phyloP scores from a whole-genome alignment of 1,140 invertebrate genomes.

The Procambarus virginalis region DNA sequence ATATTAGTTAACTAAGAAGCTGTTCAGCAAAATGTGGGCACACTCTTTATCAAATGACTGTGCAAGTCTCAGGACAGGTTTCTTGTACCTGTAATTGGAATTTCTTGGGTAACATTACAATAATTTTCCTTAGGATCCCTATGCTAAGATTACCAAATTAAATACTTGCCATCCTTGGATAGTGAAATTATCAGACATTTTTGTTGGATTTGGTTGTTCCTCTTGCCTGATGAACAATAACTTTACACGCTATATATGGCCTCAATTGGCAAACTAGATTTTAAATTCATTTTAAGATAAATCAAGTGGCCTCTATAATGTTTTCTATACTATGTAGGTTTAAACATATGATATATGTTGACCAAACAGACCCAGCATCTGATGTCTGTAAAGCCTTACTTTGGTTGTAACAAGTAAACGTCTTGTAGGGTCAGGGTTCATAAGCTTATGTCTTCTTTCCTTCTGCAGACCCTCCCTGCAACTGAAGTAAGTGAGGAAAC shows the following conservation, averaged over 20 bases:
- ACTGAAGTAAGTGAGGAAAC: slow-evolving; percentile 66
- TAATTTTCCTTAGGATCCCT: background rate
- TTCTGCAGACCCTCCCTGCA: slow-evolving; percentile 69
- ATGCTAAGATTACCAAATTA: background rate
- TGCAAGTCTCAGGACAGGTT: too few species aligned
- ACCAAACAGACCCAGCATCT: background rate
- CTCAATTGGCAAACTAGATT: background rate
- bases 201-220: background rate
- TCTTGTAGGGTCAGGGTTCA: slow-evolving; percentile 46
- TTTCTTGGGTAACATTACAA: slow-evolving; percentile 3
- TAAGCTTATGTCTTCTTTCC: slow-evolving; percentile 64
- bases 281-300: background rate
- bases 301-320: background rate
- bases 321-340: background rate
- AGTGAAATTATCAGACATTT: background rate
- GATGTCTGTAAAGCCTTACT: slow-evolving; percentile 13
- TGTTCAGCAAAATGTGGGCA: too few species aligned
- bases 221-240: background rate
- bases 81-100: background rate
- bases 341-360: background rate
- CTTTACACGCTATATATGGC: background rate
- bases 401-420: slow-evolving; percentile 36
- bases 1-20: too few species aligned
- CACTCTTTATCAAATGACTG: too few species aligned
- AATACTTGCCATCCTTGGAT: slow-evolving; percentile 4